phyloP scores from a whole-genome alignment of 2,113 vertebrate genomes.

The Indicator maculatus region DNA sequence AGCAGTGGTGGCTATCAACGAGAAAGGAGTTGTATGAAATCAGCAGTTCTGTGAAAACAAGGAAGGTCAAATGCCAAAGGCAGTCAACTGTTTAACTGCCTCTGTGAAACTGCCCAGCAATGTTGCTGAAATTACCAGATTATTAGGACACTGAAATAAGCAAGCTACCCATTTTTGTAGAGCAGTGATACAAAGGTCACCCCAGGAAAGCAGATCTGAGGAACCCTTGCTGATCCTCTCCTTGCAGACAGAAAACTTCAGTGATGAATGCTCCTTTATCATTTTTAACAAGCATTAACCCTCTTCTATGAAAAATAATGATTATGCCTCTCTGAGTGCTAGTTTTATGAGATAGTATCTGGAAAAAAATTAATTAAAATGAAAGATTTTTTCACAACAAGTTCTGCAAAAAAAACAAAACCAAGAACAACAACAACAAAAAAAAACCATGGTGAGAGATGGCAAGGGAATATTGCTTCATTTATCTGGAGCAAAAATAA shows the following conservation, averaged over 20 bases:
- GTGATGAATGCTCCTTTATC: not conserved
- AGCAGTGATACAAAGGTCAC: accelerated
- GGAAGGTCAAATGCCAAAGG: not conserved
- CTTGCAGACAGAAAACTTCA: not conserved
- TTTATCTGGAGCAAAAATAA: constrained; percentile 26
- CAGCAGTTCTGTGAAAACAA: not conserved
- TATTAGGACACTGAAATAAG: not conserved
- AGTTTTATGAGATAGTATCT: constrained; percentile 13
- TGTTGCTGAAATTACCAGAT: not conserved
- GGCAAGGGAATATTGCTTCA: not conserved
- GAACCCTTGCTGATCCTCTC: not conserved
- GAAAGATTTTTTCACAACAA: constrained; percentile 17
- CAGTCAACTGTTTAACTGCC: not conserved
- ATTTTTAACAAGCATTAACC: not conserved
- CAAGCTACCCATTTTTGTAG: not conserved
- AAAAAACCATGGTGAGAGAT: not conserved
- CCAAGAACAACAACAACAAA: not conserved
- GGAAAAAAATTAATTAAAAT: constrained; percentile 32
- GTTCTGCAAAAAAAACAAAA: not conserved
- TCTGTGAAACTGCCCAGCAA: not conserved
- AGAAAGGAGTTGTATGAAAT: not conserved
- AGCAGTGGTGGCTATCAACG: not conserved
- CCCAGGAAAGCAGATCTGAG: not conserved
- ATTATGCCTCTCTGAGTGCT: not conserved
- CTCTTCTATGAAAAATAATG: constrained; percentile 15